Evolutionary conservation across 2,888 invertebrate species (phyloP).

Genomic region (Imbricaverruca yamaguchii): DNA sequence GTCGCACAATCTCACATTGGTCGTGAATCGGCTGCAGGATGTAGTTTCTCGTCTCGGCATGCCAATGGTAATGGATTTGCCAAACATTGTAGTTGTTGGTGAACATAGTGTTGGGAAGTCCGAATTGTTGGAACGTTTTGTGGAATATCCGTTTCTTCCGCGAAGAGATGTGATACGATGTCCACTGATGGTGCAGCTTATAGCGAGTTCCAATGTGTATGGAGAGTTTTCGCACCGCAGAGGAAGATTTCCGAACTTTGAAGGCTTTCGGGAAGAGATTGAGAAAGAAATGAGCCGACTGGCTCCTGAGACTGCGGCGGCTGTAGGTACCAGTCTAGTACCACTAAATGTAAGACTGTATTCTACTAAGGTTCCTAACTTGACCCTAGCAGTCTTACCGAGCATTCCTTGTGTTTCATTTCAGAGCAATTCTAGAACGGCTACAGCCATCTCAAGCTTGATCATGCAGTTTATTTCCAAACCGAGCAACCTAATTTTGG

Average conservation of each 20-base stretch:
- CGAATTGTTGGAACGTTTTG: conserved; percentile 99
- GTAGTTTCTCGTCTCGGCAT: too few species aligned
- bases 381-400: conserved; percentile 89
- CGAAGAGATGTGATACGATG: conserved; percentile 49
- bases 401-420: conserved; percentile 59
- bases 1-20: too few species aligned
- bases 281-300: conserved; percentile 92
- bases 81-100: conserved; percentile 99
- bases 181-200: conserved; percentile 87
- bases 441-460: conserved; percentile 89
- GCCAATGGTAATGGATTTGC: conserved; percentile 65
- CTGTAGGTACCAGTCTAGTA: conserved; percentile 96
- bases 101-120: conserved; percentile 51
- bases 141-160: conserved; percentile 61
- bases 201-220: conserved; percentile 75
- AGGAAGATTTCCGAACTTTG: conserved; percentile 93
- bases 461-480: conserved; percentile 88
- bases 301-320: conserved; percentile 71
- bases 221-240: conserved; percentile 98
- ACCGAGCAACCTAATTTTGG: conserved; percentile 90
- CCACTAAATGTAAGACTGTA: too few species aligned
- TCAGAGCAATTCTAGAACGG: conserved; percentile 92
- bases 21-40: too few species aligned
- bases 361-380: conserved; percentile 54
- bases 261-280: conserved; percentile 90